These are phyloP conservation scores for Oligia fasciuncula DNA, from an alignment of 2,888 invertebrate genomes.

Conservation along the genomic window DNA sequence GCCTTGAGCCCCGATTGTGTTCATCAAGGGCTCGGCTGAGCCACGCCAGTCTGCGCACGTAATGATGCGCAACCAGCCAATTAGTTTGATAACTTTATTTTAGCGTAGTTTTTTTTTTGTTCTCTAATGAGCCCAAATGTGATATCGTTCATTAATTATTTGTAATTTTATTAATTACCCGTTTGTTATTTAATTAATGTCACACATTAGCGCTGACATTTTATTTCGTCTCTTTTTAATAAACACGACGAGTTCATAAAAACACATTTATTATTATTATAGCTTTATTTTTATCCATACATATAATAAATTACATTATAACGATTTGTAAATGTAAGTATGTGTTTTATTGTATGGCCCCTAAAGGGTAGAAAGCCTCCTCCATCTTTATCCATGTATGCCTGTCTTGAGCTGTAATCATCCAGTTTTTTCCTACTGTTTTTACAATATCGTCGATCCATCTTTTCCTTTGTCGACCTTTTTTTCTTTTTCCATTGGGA, in stretches of 20 bases:
- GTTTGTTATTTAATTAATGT: not conserved
- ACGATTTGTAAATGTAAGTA: no score
- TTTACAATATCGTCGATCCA: no score
- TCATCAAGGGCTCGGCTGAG: slow-evolving; percentile 36
- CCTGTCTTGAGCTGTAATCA: no score
- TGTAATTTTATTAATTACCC: not conserved
- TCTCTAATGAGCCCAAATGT: not conserved
- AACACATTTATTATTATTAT: no score
- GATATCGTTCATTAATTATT: not conserved
- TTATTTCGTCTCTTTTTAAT: not conserved
- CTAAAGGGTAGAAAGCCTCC: no score
- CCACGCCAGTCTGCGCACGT: slow-evolving; percentile 21
- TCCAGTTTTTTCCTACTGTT: no score
- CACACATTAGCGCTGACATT: not conserved
- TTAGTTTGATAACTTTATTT: slow-evolving; percentile 29
- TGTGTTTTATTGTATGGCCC: no score
- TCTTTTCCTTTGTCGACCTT: no score
- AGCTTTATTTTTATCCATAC: no score
- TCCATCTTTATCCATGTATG: no score
- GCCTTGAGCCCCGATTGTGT: slow-evolving; percentile 41
- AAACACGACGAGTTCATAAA: not conserved
- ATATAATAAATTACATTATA: no score
- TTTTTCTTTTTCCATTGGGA: no score
- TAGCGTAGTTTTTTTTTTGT: not conserved
- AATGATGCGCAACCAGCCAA: slow-evolving; percentile 39